phyloP scores from a whole-genome alignment of 2,888 invertebrate species.

The Plagiodera versicolora region DNA sequence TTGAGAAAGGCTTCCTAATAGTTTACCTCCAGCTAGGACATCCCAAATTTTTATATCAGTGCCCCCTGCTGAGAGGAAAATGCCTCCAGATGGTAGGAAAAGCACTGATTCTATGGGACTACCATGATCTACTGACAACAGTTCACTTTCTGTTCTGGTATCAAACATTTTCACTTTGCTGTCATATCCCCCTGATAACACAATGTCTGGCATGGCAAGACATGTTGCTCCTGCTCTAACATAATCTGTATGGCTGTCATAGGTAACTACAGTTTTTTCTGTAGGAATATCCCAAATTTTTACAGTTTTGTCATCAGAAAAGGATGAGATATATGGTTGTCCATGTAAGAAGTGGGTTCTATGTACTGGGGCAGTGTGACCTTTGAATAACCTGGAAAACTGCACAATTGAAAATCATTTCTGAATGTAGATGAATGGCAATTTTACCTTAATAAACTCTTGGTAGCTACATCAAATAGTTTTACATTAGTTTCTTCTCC shows the following conservation, averaged over 20 bases:
- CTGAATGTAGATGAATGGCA: background rate
- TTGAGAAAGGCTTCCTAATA: slow-evolving; percentile 81
- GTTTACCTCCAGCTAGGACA: slow-evolving; percentile 81
- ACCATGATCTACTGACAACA: slow-evolving; percentile 80
- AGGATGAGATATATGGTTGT: slow-evolving; percentile 78
- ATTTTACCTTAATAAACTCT: slow-evolving; percentile 66
- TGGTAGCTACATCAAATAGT: slow-evolving; percentile 85
- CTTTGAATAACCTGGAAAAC: slow-evolving; percentile 72
- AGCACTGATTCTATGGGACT: slow-evolving; percentile 87
- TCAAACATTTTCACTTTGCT: slow-evolving; percentile 87
- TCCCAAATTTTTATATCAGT: slow-evolving; percentile 94
- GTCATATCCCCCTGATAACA: slow-evolving; percentile 89
- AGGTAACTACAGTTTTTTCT: slow-evolving; percentile 71
- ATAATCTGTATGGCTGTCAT: slow-evolving; percentile 76
- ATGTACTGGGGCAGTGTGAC: slow-evolving; percentile 80
- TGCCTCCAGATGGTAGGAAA: slow-evolving; percentile 85
- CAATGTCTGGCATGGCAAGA: slow-evolving; percentile 72
- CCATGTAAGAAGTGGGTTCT: slow-evolving; percentile 80
- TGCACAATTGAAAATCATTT: background rate
- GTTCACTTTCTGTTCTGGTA: slow-evolving; percentile 69
- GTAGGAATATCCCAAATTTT: slow-evolving; percentile 90
- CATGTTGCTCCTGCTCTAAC: slow-evolving; percentile 82
- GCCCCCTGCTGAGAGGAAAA: slow-evolving; percentile 81
- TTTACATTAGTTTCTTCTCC: slow-evolving; percentile 86
- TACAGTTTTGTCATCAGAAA: slow-evolving; percentile 88